Evolutionary conservation across 1,140 invertebrate genomes (phyloP), one percentile per base, ranked within the genome.

Genomic region (Ylistrum balloti): DNA sequence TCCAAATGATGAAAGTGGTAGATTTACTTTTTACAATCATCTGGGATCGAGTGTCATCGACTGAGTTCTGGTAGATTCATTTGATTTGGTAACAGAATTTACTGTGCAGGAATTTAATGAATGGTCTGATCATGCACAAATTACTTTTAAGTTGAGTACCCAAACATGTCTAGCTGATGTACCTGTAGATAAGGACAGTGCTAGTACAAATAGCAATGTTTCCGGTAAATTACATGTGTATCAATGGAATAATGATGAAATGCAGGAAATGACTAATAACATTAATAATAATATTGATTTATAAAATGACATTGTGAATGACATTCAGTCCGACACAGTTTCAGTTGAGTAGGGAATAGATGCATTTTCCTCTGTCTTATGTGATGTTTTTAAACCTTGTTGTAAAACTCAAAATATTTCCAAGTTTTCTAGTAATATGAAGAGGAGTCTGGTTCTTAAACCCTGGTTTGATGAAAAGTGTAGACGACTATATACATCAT

Each of bases 71-170:
- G 38, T 85, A 56, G 32, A 86, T 56, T 86, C n/a, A 34, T 89
- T 88, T 91, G 28, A 56, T 45, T 86, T n/a, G 33, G 45, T 88
- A 20, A n/a, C 33, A 13, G 5, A 56, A 48, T 91, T 91, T 86
- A 86, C 35, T 86, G 74, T 91, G 33, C 33, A n/a, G 3, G n/a
- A 34, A 33, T 86, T 88, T 7, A 86, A 91, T 88, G 85, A 88
- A 91, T 91, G 86, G 86, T 88, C 86, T 88, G 87, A 88, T 33
- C 56, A 90, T 86, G 33, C 41, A 2, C 87, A 74, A 0, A 13
- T 90, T 22, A 13, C 7, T 33, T 90, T 90, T 33, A 33, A 33
- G n/a, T 13, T 38, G 13, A 38, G 35, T 38, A 13, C 13, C 35
- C 5, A 5, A 38, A 38, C 5, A n/a, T 38, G 35, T 32, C 38